Evolutionary conservation across 2,113 vertebrate genomes (phyloP).

Genomic region (Oreocharis arfaki): DNA sequence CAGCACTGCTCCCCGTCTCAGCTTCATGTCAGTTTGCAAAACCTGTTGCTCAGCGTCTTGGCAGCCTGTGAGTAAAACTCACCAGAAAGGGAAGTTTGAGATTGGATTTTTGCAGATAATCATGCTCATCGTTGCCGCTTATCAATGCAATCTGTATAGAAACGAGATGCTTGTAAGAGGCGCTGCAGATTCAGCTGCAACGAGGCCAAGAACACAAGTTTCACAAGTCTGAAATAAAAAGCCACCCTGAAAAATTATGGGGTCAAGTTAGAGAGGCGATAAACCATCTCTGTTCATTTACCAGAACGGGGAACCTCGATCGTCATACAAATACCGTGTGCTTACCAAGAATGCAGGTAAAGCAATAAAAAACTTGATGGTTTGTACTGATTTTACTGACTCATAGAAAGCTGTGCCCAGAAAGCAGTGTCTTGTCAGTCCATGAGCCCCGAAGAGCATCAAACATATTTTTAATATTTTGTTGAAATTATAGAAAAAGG

Average conservation of each 20-base stretch:
- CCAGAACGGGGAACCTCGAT: background rate
- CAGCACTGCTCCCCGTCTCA: background rate
- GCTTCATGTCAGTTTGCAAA: background rate
- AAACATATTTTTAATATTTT: background rate
- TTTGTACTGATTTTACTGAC: background rate
- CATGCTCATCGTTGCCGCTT: accelerated
- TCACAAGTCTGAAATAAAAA: background rate
- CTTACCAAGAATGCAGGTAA: background rate
- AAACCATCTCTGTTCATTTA: background rate
- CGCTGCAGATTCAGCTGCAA: background rate
- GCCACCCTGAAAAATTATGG: background rate
- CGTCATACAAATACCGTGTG: background rate
- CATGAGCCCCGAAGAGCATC: accelerated
- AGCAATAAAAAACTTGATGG: background rate
- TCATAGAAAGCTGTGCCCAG: background rate
- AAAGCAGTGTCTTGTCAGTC: background rate
- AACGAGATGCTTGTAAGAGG: background rate
- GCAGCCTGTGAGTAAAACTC: background rate
- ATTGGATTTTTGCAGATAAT: background rate
- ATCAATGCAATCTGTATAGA: background rate
- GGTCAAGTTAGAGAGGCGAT: background rate
- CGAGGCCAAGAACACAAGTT: background rate
- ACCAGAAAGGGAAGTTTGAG: background rate
- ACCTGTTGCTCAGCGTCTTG: background rate
- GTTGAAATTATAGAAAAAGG: background rate